Conservation (phyloP, 1,140 invertebrate species). For the Sesamia nonagrioides region DNA sequence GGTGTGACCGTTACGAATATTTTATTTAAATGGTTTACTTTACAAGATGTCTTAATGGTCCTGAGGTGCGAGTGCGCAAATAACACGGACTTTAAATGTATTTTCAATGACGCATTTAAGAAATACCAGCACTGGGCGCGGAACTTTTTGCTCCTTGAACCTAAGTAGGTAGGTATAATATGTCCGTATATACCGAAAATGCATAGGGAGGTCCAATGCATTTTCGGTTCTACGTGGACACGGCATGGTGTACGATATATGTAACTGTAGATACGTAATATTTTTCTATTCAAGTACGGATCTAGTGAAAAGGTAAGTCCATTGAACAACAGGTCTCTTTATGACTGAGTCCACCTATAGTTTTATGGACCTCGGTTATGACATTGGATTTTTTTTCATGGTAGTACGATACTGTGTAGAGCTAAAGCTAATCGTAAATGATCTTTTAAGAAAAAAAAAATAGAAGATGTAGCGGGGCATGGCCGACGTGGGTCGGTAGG, state of each 20-base stretch:
- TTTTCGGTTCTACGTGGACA: no score
- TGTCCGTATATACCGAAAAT: no score
- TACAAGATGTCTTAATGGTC: background rate
- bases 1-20: background rate
- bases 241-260: no score
- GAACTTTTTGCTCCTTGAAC: background rate
- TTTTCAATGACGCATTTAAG: constrained; percentile 16
- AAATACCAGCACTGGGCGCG: background rate
- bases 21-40: background rate
- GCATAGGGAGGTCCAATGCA: no score
- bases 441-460: background rate
- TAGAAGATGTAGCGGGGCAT: constrained; percentile 9
- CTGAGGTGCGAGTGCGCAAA: constrained; percentile 16
- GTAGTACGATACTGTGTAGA: no score
- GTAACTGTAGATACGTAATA: no score
- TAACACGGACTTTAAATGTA: background rate
- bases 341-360: no score
- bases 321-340: no score
- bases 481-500: constrained; percentile 9
- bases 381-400: no score
- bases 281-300: no score
- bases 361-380: no score
- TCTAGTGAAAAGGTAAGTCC: no score
- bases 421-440: background rate
- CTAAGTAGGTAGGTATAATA: background rate